These are phyloP conservation scores for Strigamia maritima DNA, from an alignment of 2,888 invertebrate species.

Conservation along the genomic window DNA sequence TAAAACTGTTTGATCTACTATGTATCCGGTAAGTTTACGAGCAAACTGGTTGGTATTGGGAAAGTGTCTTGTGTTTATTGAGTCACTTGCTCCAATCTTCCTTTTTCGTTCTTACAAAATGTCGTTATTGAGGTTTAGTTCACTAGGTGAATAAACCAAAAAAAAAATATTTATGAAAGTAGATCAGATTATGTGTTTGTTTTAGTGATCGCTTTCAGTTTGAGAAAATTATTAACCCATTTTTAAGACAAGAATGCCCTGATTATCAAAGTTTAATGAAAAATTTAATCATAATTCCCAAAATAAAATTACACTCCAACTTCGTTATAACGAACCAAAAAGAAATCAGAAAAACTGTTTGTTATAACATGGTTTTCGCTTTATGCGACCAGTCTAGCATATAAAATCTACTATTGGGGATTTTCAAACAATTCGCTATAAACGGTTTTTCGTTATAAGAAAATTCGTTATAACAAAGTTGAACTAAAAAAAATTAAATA, in stretches of 20 bases:
- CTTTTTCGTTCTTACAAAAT: neutral
- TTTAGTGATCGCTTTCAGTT: neutral
- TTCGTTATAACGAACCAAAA: too few relatives aligned
- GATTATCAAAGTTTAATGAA: neutral
- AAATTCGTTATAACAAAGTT: too few relatives aligned
- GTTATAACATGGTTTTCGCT: too few relatives aligned
- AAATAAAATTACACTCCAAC: too few relatives aligned
- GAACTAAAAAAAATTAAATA: too few relatives aligned
- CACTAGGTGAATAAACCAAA: neutral
- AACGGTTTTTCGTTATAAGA: too few relatives aligned
- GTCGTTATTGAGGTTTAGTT: neutral
- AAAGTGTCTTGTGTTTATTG: neutral
- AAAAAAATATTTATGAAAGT: neutral
- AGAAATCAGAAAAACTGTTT: too few relatives aligned
- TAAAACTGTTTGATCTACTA: neutral
- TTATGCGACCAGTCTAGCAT: too few relatives aligned
- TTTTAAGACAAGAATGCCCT: neutral
- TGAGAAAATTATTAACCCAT: neutral
- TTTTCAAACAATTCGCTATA: too few relatives aligned
- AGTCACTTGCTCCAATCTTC: neutral
- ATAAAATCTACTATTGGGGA: too few relatives aligned
- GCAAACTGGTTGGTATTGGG: neutral
- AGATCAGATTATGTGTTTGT: neutral
- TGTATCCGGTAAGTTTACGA: neutral
- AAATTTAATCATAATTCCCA: neutral